phyloP scores from a whole-genome alignment of 2,888 invertebrate genomes.

The Eucera pruinosa region DNA sequence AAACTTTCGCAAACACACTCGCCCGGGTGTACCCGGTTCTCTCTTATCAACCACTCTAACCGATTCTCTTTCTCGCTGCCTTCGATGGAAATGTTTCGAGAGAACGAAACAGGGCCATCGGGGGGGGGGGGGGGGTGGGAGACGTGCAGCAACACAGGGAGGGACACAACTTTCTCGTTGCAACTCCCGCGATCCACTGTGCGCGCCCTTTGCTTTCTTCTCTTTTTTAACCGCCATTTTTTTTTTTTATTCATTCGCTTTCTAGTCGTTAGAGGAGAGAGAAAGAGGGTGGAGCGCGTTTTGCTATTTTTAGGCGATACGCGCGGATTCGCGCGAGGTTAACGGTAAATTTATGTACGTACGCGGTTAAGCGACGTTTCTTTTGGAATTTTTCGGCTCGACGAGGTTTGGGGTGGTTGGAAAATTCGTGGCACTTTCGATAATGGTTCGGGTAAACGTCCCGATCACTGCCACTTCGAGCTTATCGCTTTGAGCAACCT shows the following conservation, averaged over 20 bases:
- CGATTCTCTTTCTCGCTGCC: constrained; percentile 57
- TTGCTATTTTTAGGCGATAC: too few relatives aligned
- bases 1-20: constrained; percentile 69
- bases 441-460: too few relatives aligned
- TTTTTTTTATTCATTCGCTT: background rate
- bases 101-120: constrained; percentile 50
- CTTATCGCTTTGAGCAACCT: too few relatives aligned
- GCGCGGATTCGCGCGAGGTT: too few relatives aligned
- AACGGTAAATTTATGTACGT: too few relatives aligned
- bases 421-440: too few relatives aligned
- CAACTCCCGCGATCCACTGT: constrained; percentile 43
- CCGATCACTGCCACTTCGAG: too few relatives aligned
- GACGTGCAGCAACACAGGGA: constrained; percentile 41
- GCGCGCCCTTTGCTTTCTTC: constrained; percentile 33
- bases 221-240: background rate
- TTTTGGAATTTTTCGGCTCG: too few relatives aligned
- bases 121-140: constrained; percentile 18
- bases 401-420: too few relatives aligned
- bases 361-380: too few relatives aligned
- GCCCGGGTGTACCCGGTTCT: constrained; percentile 43
- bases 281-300: too few relatives aligned
- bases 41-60: constrained; percentile 61
- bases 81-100: constrained; percentile 57
- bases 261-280: too few relatives aligned
- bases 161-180: constrained; percentile 53